Evolutionary conservation across 2,888 invertebrate genomes (phyloP), one percentile per base, ranked within the genome.

Genomic region (Ophraella communa): DNA sequence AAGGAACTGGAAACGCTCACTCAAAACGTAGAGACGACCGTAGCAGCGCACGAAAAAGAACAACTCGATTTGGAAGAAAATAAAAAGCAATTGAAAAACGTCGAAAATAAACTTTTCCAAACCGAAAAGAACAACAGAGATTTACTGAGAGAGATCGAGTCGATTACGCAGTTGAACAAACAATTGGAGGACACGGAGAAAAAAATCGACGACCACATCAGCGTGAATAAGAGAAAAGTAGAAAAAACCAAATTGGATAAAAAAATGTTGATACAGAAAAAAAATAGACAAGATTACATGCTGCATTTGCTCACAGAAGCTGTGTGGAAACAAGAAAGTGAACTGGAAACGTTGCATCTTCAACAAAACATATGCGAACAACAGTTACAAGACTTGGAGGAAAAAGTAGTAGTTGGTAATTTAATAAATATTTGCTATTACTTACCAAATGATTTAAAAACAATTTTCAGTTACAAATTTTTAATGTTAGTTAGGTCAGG

Each of bases 301-400:
- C 83, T 93, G 54, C 89, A 87, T 73, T 87, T 87, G 39, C 78
- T 93, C 17, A 88, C 86, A 78, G 86, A 87, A 58, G 91, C 91
- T 78, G 87, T 91, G 1, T 89, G 90, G 86, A 87, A 86, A 70
- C 81, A 91, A 17, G 90, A 92, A 76, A 85, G 85, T 0, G 89
- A 91, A 75, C 77, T 90, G 56, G 86, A 87, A 68, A 83, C 87
- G 69, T 85, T 90, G 67, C 83, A 86, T 54, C 87, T 88, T 69
- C 92, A 93, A 76, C 78, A 89, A 21, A 83, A 86, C 14, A 85
- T 90, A 1, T 91, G 91, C 77, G 86, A 86, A 51, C 82, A 83
- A 3, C 88, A 91, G 73, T 86, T 89, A 76, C 86, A 88, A 64
- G 79, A 83, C 11, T 75, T 87, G 14, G 84, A 85, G 39, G 84